phyloP scores from a whole-genome alignment of 2,797 vertebrate species.

The Prionace glauca region DNA sequence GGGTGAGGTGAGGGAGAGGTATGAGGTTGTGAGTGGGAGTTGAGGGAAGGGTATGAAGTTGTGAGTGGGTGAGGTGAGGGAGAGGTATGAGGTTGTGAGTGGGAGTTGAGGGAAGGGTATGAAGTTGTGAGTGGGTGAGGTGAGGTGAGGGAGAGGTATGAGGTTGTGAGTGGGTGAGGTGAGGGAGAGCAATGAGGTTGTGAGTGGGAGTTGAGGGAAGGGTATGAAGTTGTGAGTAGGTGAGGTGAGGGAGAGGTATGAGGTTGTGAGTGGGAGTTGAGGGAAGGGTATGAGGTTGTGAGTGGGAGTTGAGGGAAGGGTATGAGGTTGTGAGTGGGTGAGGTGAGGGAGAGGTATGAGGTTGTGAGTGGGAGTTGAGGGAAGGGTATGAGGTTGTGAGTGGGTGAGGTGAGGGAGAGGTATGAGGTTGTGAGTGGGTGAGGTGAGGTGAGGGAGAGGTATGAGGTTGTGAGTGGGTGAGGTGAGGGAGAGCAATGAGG shows the following conservation, averaged over 20 bases:
- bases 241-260: not conserved
- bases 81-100: slow-evolving; percentile 36
- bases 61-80: too few species aligned
- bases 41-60: too few species aligned
- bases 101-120: slow-evolving; percentile 6
- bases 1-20: slow-evolving; percentile 21
- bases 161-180: slow-evolving; percentile 37
- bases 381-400: too few species aligned
- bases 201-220: too few species aligned
- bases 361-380: not conserved
- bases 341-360: slow-evolving; percentile 5
- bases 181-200: not conserved
- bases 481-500: not conserved
- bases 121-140: not conserved
- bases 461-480: not conserved
- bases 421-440: slow-evolving; percentile 42
- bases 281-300: not conserved
- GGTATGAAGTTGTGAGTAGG: too few species aligned
- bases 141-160: not conserved
- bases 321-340: slow-evolving; percentile 32
- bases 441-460: not conserved
- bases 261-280: slow-evolving; percentile 42
- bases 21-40: not conserved
- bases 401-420: too few species aligned
- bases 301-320: not conserved